Evolutionary conservation across 2,797 vertebrate species (phyloP), one percentile per base, ranked within the genome.

Genomic region (Rachycentron canadum): DNA sequence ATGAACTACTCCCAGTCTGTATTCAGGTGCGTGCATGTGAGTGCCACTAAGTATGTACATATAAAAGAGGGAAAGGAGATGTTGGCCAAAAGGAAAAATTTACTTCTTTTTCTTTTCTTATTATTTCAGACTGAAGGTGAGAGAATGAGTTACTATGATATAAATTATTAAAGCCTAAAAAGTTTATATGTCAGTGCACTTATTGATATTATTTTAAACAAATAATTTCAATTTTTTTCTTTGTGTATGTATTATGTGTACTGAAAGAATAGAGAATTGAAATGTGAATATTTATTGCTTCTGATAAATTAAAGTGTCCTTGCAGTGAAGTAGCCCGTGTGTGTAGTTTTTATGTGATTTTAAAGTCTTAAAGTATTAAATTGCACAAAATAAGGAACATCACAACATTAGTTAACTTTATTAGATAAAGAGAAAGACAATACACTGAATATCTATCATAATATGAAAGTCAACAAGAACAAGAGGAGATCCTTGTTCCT

Each of bases 251-350:
- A 93, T 83, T 88, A 85, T 86, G 91, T 95, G 91, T 89, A 92
- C 88, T 92, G 91, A 91, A 94, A 92, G 94, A 95, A 92, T 93
- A 94, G 87, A 94, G 91, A 95, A 90, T 70, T 91, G 88, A 95
- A 88, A 95, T 95, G 94, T 96, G 92, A 94, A 95, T 96, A 96
- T 95, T 95, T 96, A 96, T 95, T 96, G 95, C 95, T 95, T 95
- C 94, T 93, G 93, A 95, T 92, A 90, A 94, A 95, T 93, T 94
- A 96, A 95, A 95, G 94, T 95, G 94, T 95, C 94, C 94, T 95
- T 94, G 95, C 93, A 93, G 94, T 95, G 92, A 92, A 86, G 72
- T 81, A 63, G 86, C 71, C 50, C 73, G 11, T 76, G 49, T 86
- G 68, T 89, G 73, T 71, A 30, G 16, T 89, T 79, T 81, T 69